Evolutionary conservation across 1,140 invertebrate species (phyloP), one percentile per base, ranked within the genome.

Genomic region (Drosophila nigrodunni): DNA sequence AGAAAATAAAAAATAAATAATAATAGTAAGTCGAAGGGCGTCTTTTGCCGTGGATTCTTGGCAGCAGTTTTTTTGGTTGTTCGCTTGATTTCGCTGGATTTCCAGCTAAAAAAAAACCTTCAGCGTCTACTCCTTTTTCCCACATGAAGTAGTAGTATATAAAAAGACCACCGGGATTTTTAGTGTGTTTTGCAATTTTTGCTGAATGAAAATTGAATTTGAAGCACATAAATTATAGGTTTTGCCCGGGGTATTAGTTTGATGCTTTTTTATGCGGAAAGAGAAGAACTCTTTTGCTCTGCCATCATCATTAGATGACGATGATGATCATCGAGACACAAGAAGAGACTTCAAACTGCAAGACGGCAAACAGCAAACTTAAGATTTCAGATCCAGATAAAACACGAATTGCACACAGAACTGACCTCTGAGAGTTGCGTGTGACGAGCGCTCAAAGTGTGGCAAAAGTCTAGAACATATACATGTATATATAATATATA

Each of bases 191-290:
- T 67, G 83, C 79, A 77, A 88, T 88, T 86, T 57, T 77, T 78
- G 77, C 43, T 83, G 83, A 87, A 87, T 87, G 83, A 87, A 87
- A 86, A 87, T 88, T 88, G 85, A 87, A 87, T 87, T 87, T 83
- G 59, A 83, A 73, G 83, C 80, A 88, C 59, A 87, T 88, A 87
- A 87, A 87, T 87, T 87, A 87, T 87, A 76, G 83, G 83, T 88
- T 83, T 30, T 83, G 80, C 72, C 47, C 59, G 55, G 69, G 60
- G 72, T 82, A 79, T 82, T 77, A 86, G 79, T 65, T 68, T 64
- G 74, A 39, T 77, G 3, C 25, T 30, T 30, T 30, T 86, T 86
- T 83, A 78, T 87, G 77, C 77, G 74, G 83, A 86, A 81, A 80
- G 18, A 59, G 57, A 75, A 61, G 58, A 55, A 49, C 67, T n/a